Base-by-base conservation (phyloP, 2,888 invertebrate genomes). In the Drosophila anceps region DNA sequence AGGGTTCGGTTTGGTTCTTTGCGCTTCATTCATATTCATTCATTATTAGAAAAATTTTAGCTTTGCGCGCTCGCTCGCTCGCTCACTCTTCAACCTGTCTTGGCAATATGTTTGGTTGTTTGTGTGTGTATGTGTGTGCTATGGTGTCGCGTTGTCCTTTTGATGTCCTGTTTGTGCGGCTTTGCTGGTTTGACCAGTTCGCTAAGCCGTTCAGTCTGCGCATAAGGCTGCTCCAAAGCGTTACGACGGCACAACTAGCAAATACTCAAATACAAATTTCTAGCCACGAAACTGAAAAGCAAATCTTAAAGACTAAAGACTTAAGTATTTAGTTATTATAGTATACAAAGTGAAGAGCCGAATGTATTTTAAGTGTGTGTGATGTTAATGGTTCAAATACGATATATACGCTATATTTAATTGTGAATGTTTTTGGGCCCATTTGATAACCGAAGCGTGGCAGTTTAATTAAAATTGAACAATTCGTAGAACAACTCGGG, bases 121-220 rank as follows among this genome's bases (percentile, higher is more conserved):
- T n/a, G n/a, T n/a, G n/a, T n/a, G n/a, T n/a, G 55, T 55, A 13
- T 62, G 50, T 62, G 37, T 66, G 33, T 53, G 64, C 54, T 53
- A 69, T 73, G 72, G 79, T 76, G 71, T 72, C 76, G 76, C 58
- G 63, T 63, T 81, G 82, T 84, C 88, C 83, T 69, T 76, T 72
- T 72, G 79, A 82, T 80, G 81, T 78, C 66, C 76, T 81, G 79
- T 67, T 63, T 63, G 72, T 62, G 51, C 65, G 76, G 78, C 76
- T 90, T 90, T 78, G 82, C 79, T 81, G 76, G 81, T 73, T 77
- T 75, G 76, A 63, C 41, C 76, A 82, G 67, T 68, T 69, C 53
- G 69, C 77, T 76, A 87, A 90, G 90, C 81, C 82, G 86, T 91
- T 92, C 88, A 92, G 92, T 92, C 92, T 91, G 90, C 82, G 81